Conservation (phyloP, 2,888 invertebrate genomes). For the Cephus rjabovi region DNA sequence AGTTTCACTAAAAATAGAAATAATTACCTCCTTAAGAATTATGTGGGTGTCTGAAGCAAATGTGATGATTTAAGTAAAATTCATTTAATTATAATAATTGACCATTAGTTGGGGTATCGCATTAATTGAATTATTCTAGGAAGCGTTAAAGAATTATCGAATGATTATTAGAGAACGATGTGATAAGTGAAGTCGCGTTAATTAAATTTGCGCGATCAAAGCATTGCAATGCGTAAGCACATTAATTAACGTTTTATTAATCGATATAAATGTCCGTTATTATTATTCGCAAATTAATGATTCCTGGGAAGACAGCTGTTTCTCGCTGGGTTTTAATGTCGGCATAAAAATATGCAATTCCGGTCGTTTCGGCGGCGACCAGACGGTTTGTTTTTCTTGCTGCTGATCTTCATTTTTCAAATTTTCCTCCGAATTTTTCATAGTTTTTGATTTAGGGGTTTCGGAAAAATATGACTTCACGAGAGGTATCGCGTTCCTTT, state of each 20-base stretch:
- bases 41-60: background rate
- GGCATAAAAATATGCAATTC: slow-evolving; percentile 68
- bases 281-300: slow-evolving; percentile 41
- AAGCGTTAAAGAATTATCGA: background rate
- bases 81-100: background rate
- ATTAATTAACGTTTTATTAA: background rate
- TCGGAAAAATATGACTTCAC: slow-evolving; percentile 1
- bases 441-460: background rate
- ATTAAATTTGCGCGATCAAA: background rate
- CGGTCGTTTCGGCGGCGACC: slow-evolving; percentile 45
- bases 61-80: background rate
- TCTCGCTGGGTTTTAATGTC: slow-evolving; percentile 42
- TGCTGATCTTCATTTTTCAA: background rate
- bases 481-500: background rate
- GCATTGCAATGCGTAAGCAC: background rate
- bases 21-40: background rate
- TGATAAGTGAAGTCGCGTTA: background rate
- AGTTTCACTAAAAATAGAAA: background rate
- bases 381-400: slow-evolving; percentile 27
- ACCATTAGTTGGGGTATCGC: background rate
- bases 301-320: slow-evolving; percentile 48
- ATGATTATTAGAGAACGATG: background rate
- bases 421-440: background rate
- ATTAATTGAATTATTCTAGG: background rate
- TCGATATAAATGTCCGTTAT: background rate